Evolutionary conservation across 2,113 vertebrate genomes (phyloP), one percentile per base, ranked within the genome.

Genomic region (Uropsilus gracilis): DNA sequence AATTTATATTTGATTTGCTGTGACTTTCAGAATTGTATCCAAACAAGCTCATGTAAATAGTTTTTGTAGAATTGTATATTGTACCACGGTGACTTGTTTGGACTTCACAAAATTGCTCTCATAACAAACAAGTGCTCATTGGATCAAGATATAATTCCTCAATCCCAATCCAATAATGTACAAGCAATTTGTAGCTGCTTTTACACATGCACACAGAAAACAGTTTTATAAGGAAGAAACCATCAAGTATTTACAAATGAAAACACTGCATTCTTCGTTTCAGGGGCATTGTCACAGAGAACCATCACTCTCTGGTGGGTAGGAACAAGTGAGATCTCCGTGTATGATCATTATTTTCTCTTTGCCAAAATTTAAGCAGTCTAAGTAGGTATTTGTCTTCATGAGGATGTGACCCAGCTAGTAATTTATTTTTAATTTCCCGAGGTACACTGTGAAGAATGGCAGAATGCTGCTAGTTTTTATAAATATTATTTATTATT

Each of bases 201-300:
- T 30, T 32, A 82, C 14, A 42, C 11, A 55, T 37, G 10, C 9
- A 6, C 57, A 78, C 4, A 46, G 13, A 87, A 50, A 39, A 66
- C 26, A 63, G 22, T 75, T 32, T 72, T 69, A 69, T 42, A 63
- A 63, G 12, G 66, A 28, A 78, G 91, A 86, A 75, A 61, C 80
- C 64, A 73, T 93, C 34, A 82, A 86, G 13, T 53, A 78, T 90
- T 83, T 44, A 32, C 72, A 77, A 71, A 72, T 50, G n/a, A 93
- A 84, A 66, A 64, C 18, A 78, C 53, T 72, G 92, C 7, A 85
- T 75, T 81, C 46, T 77, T 17, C 26, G 28, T 85, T 90, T 88
- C n/a, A 68, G 37, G 77, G 86, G 12, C 30, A 22, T 48, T 26
- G 42, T 16, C 50, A 81, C 22, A 55, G 72, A 26, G 55, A 73